A percentile compares a stretch with the other conserved stretches of the same genome.
Evolutionary conservation across 2,797 vertebrate genomes (phyloP).

Genomic region (Sebastes cheni): DNA sequence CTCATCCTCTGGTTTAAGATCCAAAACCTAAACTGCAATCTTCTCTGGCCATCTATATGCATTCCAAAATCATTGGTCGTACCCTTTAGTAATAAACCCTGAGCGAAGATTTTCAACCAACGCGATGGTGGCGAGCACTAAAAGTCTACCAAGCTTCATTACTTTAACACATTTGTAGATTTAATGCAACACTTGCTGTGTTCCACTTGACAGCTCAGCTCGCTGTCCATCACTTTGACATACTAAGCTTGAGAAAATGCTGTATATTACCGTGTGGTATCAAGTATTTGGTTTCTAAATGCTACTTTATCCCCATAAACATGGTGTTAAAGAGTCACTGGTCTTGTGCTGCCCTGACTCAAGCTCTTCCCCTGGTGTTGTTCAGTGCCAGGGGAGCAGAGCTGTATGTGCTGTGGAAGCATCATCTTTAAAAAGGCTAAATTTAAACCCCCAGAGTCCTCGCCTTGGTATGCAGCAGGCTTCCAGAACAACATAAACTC

Average conservation of each 20-base stretch:
- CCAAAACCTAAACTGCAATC: background rate
- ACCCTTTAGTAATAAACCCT: background rate
- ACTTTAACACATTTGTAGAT: background rate
- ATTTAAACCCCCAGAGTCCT: constrained; percentile 81
- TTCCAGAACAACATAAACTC: constrained; percentile 83
- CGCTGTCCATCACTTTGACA: constrained; percentile 35
- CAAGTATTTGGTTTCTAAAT: constrained; percentile 60
- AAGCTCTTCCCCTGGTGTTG: constrained; percentile 56
- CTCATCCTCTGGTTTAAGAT: background rate
- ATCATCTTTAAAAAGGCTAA: constrained; percentile 86
- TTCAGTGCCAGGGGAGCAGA: constrained; percentile 71
- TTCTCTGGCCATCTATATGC: background rate
- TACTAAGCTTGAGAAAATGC: constrained; percentile 44
- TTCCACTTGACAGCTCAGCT: background rate
- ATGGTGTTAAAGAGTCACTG: constrained; percentile 74
- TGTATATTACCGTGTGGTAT: constrained; percentile 41
- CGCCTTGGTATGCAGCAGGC: constrained; percentile 76
- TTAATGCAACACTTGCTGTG: background rate
- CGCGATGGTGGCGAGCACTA: too few relatives aligned
- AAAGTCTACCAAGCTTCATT: background rate
- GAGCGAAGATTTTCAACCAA: accelerated
- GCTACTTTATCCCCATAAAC: constrained; percentile 75
- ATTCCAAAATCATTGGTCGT: background rate
- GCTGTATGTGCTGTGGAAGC: constrained; percentile 80
- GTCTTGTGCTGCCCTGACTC: constrained; percentile 51